Evolutionary conservation across 2,888 invertebrate genomes (phyloP).

Genomic region (Diaperis boleti): DNA sequence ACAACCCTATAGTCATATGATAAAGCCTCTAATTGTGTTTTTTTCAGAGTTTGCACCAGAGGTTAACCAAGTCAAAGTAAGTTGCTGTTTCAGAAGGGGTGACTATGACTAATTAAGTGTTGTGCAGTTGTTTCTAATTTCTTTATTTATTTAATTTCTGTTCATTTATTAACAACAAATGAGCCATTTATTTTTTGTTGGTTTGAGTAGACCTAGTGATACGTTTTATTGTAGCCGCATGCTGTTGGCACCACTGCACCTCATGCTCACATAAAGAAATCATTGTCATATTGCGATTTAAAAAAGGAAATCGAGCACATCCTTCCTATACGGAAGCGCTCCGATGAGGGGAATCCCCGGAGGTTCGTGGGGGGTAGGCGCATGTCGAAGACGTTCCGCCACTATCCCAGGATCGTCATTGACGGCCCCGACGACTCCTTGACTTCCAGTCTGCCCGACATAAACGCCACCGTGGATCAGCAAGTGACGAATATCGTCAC

Average conservation of each 20-base stretch:
- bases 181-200: slow-evolving; percentile 14
- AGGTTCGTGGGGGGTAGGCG: slow-evolving; percentile 49
- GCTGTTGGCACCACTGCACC: slow-evolving; percentile 60
- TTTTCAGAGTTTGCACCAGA: slow-evolving; percentile 36
- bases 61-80: slow-evolving; percentile 28
- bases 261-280: slow-evolving; percentile 48
- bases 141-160: slow-evolving; percentile 21
- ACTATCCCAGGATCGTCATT: slow-evolving; percentile 60
- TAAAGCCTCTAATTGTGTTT: too few species aligned
- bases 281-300: slow-evolving; percentile 62
- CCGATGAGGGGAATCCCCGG: slow-evolving; percentile 48
- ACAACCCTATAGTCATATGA: too few species aligned
- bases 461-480: slow-evolving; percentile 46
- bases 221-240: slow-evolving; percentile 62
- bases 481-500: slow-evolving; percentile 1
- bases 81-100: slow-evolving; percentile 1
- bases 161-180: slow-evolving; percentile 4
- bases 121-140: slow-evolving; percentile 36
- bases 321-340: slow-evolving; percentile 54
- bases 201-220: slow-evolving; percentile 33
- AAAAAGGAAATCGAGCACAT: slow-evolving; percentile 62
- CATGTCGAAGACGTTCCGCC: slow-evolving; percentile 59
- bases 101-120: slow-evolving; percentile 28
- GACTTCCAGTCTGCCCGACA: slow-evolving; percentile 63
- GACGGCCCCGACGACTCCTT: slow-evolving; percentile 58